Conservation (phyloP, 2,113 vertebrate species). For the Camelus dromedarius region DNA sequence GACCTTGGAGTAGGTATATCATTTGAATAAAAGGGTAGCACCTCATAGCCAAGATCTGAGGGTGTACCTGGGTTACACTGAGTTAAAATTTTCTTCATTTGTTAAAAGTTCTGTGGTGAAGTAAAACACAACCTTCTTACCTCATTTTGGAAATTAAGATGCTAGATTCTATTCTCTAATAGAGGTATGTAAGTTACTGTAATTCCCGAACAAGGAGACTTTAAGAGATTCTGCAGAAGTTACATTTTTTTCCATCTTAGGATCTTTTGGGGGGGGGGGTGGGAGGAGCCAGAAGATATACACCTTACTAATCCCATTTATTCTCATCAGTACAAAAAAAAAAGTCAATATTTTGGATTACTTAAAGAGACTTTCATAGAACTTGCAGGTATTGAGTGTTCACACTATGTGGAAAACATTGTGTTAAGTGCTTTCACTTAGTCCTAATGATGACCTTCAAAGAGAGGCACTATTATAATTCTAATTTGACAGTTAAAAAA, state of each 20-base stretch:
- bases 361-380: neutral
- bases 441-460: neutral
- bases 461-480: neutral
- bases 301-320: neutral
- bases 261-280: neutral
- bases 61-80: neutral
- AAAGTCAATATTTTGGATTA: neutral
- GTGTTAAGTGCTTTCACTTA: neutral
- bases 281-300: neutral
- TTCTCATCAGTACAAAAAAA: neutral
- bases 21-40: neutral
- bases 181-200: neutral
- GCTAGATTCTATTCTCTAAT: neutral
- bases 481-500: neutral
- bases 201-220: neutral
- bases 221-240: neutral
- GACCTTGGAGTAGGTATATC: neutral
- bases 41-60: neutral
- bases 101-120: slow-evolving; percentile 29
- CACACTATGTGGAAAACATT: neutral
- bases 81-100: slow-evolving; percentile 20
- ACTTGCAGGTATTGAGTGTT: neutral
- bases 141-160: slow-evolving; percentile 27
- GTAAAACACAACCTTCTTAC: neutral
- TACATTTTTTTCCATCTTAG: neutral